Evolutionary conservation across 2,113 vertebrate genomes (phyloP), one percentile per base, ranked within the genome.

Genomic region (Carassius carassius): DNA sequence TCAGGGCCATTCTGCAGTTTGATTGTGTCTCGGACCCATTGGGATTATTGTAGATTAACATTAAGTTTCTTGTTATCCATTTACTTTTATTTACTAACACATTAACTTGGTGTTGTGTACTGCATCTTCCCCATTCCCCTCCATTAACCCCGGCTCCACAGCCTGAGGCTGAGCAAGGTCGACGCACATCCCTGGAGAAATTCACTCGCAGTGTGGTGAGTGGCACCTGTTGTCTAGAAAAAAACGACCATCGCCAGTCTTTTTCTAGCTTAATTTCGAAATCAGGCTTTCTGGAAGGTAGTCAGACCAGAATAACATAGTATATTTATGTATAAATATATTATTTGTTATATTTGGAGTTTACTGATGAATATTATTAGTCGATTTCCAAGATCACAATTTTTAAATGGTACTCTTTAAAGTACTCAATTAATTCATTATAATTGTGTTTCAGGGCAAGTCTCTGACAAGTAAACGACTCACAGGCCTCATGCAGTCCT

Each of bases 121-220:
- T 81, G 60, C 54, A 8, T 47, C 32, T 70, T 54, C 77, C 92
- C 25, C 29, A 35, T 78, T 77, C 74, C 63, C 35, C 6, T 90
- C 81, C 90, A 88, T 91, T 88, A 86, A 91, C 88, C 25, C 83
- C 90, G 79, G 17, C 16, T 85, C 75, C 90, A 90, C 94, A 99
- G 98, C 95, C 95, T 94, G 98, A 99, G 92, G 96, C 95, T 86
- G 97, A 98, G 92, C 98, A 98, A 96, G 97, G 97, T 83, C 95
- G 97, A 90, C 97, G 98, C 93, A 99, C 98, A 87, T 99, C 98
- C 88, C 94, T 99, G 97, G 98, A 99, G 97, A 99, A 99, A 93
- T 99, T 99, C 94, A 99, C 98, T 87, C 97, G 97, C 94, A 99
- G 96, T 0, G 93, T 99, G 97, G 98, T 99, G 95, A 97, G 97